These are phyloP conservation scores for Mus spicilegus DNA, from an alignment of 2,113 vertebrate species.

Conservation along the genomic window DNA sequence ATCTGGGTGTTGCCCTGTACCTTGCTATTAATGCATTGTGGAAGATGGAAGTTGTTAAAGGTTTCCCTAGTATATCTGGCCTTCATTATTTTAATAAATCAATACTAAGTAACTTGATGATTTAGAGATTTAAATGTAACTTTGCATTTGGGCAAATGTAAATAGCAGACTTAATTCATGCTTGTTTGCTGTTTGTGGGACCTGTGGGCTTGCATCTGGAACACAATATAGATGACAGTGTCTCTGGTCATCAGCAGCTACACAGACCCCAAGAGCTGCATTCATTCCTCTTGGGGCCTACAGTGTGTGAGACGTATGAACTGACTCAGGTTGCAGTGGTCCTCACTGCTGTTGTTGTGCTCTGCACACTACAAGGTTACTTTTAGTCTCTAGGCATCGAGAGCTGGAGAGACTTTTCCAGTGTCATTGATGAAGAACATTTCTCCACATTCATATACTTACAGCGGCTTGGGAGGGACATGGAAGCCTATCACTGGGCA, in stretches of 20 bases:
- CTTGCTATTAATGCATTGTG: background rate
- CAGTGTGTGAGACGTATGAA: background rate
- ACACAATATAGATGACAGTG: too few relatives aligned
- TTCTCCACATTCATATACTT: background rate
- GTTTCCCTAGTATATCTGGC: background rate
- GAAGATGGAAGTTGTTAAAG: background rate
- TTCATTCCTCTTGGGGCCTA: background rate
- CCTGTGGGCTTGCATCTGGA: background rate
- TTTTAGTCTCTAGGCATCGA: background rate
- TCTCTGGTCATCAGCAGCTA: background rate
- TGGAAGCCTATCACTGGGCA: background rate
- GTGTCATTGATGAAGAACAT: background rate
- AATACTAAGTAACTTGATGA: background rate
- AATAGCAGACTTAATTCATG: background rate
- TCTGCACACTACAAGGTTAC: background rate
- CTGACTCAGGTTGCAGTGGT: background rate
- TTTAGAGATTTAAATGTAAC: background rate
- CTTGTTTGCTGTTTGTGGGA: background rate
- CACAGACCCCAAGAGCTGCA: fast-evolving
- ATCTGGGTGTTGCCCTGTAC: fast-evolving
- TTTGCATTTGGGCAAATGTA: background rate
- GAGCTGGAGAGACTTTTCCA: background rate
- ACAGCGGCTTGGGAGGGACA: background rate
- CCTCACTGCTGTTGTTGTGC: background rate
- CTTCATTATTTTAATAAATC: background rate